phyloP scores from a whole-genome alignment of 2,113 vertebrate genomes.

The human (Homo sapiens) region GRCh38 chr2:143381001-143381500 shows the following conservation, averaged over 20 bases:
- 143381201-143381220: background rate
- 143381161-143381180: conserved; percentile 25
- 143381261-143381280: conserved; percentile 57
- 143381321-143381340: conserved; percentile 60
- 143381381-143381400: conserved; percentile 77
- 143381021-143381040: background rate
- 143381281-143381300: conserved; percentile 56
- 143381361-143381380: conserved; percentile 78
- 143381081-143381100: conserved; percentile 5
- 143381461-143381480: conserved; percentile 81
- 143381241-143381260: conserved; percentile 49
- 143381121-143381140: background rate
- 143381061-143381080: conserved; percentile 28
- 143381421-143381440: conserved; percentile 78
- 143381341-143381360: conserved; percentile 64
- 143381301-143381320: conserved; percentile 68
- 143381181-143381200: background rate
- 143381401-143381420: conserved; percentile 79
- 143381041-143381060: background rate
- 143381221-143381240: conserved; percentile 40
- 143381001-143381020: background rate
- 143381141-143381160: background rate
- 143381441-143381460: conserved; percentile 83
- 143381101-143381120: conserved; percentile 3
- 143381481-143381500: conserved; percentile 85